Evolutionary conservation across 1,140 invertebrate species (phyloP).

Genomic region (Octopus sinensis): DNA sequence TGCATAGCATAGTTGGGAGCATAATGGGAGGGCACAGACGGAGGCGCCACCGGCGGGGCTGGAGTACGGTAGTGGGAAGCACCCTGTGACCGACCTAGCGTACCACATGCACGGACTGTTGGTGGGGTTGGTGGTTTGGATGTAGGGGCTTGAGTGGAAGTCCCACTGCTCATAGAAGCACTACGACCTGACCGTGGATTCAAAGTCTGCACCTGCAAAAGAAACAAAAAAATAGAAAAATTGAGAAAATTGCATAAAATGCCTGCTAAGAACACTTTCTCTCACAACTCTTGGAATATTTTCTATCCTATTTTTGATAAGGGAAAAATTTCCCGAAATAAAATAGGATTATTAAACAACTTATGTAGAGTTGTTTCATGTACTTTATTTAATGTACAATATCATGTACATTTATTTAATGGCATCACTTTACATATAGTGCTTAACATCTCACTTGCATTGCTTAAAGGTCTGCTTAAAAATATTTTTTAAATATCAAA

Average conservation of each 20-base stretch:
- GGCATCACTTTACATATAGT: too few relatives aligned
- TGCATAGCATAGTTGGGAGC: constrained; percentile 88
- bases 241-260: background rate
- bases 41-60: constrained; percentile 87
- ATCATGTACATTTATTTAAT: too few relatives aligned
- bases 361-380: too few relatives aligned
- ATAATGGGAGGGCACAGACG: constrained; percentile 84
- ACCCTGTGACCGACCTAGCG: constrained; percentile 28
- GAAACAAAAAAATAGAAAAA: constrained; percentile 1
- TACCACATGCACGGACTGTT: constrained; percentile 33
- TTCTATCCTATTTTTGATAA: too few relatives aligned
- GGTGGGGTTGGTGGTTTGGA: constrained; percentile 93
- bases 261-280: background rate
- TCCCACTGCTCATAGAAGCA: constrained; percentile 44
- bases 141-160: constrained; percentile 77
- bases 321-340: too few relatives aligned
- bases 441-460: too few relatives aligned
- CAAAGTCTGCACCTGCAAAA: constrained; percentile 25
- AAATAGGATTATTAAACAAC: too few relatives aligned
- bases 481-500: too few relatives aligned
- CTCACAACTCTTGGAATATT: background rate
- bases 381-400: too few relatives aligned
- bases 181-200: constrained; percentile 30
- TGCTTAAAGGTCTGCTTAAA: too few relatives aligned
- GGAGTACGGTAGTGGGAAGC: constrained; percentile 72